Evolutionary conservation across 2,888 invertebrate genomes (phyloP), one percentile per base, ranked within the genome.

Genomic region (Hyles lineata): DNA sequence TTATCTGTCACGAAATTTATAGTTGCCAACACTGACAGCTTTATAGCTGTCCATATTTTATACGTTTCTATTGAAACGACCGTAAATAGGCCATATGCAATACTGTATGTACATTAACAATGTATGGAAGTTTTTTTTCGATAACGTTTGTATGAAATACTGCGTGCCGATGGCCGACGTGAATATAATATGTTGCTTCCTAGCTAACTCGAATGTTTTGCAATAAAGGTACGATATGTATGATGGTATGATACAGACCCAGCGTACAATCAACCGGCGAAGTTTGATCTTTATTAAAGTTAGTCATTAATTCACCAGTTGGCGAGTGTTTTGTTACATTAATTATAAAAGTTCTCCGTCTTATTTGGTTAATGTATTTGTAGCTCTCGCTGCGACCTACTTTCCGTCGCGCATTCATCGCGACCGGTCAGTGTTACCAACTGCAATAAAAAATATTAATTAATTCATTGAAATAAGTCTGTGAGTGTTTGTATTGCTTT

Each of bases 321-420:
- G 75, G 76, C 73, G 76, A 77, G 82, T 81, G 83, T 86, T 88
- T 85, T 86, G 81, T 88, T 83, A 84, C 84, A 85, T 89, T 89
- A 88, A 89, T 89, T 89, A 87, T 82, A 82, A 87, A 89, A 86
- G 83, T 87, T 87, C 82, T 75, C 78, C 83, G 81, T 85, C 84
- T 87, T 87, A 87, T 87, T 87, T 83, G 82, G 82, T 81, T 87
- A 89, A 87, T 87, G 86, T 89, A 84, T 88, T 88, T 87, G 84
- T 83, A 85, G 81, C 76, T 82, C 80, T 82, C 78, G 75, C 73
- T 76, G 78, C 80, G 88, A 85, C 89, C 88, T 81, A 89, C 76
- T 89, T 89, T 82, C 77, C 76, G 76, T 72, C 75, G 74, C 77
- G 77, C 77, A 82, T 83, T 84, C 78, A 80, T 79, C 78, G 82